Conservation (phyloP, 2,113 vertebrate species). For the Scomber scombrus region DNA sequence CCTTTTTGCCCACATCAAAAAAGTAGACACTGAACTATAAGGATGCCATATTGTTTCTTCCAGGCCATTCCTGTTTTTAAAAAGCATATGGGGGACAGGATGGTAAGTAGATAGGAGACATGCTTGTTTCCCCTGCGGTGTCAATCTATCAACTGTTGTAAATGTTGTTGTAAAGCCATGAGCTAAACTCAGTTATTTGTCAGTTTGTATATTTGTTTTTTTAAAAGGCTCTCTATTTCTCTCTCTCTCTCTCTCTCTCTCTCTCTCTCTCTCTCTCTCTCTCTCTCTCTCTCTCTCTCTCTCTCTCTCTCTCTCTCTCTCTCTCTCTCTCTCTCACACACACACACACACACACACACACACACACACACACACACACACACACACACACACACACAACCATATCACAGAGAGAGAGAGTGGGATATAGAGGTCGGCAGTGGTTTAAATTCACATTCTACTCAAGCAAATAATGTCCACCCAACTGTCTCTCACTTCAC, state of each 20-base stretch:
- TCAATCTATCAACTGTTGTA: constrained; percentile 20
- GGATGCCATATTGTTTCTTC: constrained; percentile 6
- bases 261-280: neutral
- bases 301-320: neutral
- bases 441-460: constrained; percentile 34
- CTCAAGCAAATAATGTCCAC: neutral
- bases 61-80: neutral
- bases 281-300: neutral
- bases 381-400: constrained; percentile 2
- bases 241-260: neutral
- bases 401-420: neutral
- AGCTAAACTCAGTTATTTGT: constrained; percentile 24
- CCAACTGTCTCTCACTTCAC: neutral
- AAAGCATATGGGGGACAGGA: constrained; percentile 15
- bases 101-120: neutral
- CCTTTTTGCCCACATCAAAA: neutral
- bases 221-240: neutral
- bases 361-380: constrained; percentile 6
- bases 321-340: neutral
- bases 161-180: constrained; percentile 30
- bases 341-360: neutral
- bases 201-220: constrained; percentile 29
- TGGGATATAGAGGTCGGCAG: constrained; percentile 51
- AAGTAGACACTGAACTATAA: constrained; percentile 14
- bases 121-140: neutral